Base-by-base conservation (phyloP, 2,797 vertebrate species). In the Toxotes lorentzi region DNA sequence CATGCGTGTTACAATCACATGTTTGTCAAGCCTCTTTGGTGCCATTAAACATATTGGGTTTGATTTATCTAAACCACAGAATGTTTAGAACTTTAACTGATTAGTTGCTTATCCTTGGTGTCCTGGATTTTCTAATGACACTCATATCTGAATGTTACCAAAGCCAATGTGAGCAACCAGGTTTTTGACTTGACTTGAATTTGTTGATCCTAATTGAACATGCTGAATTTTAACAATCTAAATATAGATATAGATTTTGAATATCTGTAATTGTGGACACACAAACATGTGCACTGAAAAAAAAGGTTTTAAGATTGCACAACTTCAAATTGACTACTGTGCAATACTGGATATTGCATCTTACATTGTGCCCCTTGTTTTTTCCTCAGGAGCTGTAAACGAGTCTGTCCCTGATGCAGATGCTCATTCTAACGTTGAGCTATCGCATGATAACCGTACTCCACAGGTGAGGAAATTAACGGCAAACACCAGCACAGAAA, bases 401-500 rank as follows among this genome's bases (percentile, higher is more conserved):
- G 24, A 84, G 47, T 75, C 92, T 11, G 35, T 66, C 50, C 40
- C 65, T 57, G 85, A 87, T 14, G 5, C 8, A 38, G 47, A 74
- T 30, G 27, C 57, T 72, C 79, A 50, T 45, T 34, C 32, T 10
- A 64, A 32, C 79, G 84, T 67, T 58, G 56, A 70, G 38, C 23
- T 38, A 1, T 27, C 54, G 4, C 81, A 73, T 7, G 23, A 4
- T 34, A 79, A 72, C 56, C 41, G 13, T 6, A 32, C 32, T 11
- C 21, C 78, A 30, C 30, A 1, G 79, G 94, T 95, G 81, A 92
- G 89, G 35, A 75, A 59, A 61, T 53, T 0, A 61, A 71, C 47
- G 60, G 11, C 32, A 27, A 38, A 53, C 43, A 50, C 5, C 0
- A 7, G 27, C 27, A 50, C 5, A 23, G 3, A 17, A 11, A 10